Conservation (phyloP, 2,888 invertebrate species). For the Agrochola lychnidis region DNA sequence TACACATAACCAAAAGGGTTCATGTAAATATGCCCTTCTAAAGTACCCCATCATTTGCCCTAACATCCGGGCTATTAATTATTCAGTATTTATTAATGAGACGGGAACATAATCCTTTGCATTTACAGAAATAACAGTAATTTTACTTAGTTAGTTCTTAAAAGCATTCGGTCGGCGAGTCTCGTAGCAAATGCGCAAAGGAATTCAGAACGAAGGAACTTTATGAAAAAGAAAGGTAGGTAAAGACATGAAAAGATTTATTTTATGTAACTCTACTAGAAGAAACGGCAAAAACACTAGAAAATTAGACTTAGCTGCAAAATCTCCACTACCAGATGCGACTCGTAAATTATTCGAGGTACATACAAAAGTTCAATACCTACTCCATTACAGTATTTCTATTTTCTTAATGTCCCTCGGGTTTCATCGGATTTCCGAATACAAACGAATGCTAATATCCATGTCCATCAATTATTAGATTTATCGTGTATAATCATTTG, state of each 20-base stretch:
- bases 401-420: too few species aligned
- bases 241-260: slow-evolving; percentile 27
- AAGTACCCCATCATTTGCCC: slow-evolving; percentile 19
- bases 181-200: slow-evolving; percentile 21
- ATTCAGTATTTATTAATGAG: slow-evolving; percentile 35
- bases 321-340: slow-evolving; percentile 40
- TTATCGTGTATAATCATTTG: too few species aligned
- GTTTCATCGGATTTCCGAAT: too few species aligned
- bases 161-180: slow-evolving; percentile 16
- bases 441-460: too few species aligned
- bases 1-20: slow-evolving; percentile 26
- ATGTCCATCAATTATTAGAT: too few species aligned
- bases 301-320: slow-evolving; percentile 42
- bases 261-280: slow-evolving; percentile 29
- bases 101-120: slow-evolving; percentile 14
- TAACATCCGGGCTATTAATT: slow-evolving; percentile 25
- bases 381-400: too few species aligned
- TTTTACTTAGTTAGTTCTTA: slow-evolving; percentile 18
- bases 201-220: slow-evolving; percentile 33
- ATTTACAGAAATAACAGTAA: slow-evolving; percentile 19
- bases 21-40: slow-evolving; percentile 2
- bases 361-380: too few species aligned
- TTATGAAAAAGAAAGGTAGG: slow-evolving; percentile 36
- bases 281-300: slow-evolving; percentile 19
- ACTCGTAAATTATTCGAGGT: slow-evolving; percentile 50